phyloP scores from a whole-genome alignment of 2,797 vertebrate genomes.

The Mus spretus region DNA sequence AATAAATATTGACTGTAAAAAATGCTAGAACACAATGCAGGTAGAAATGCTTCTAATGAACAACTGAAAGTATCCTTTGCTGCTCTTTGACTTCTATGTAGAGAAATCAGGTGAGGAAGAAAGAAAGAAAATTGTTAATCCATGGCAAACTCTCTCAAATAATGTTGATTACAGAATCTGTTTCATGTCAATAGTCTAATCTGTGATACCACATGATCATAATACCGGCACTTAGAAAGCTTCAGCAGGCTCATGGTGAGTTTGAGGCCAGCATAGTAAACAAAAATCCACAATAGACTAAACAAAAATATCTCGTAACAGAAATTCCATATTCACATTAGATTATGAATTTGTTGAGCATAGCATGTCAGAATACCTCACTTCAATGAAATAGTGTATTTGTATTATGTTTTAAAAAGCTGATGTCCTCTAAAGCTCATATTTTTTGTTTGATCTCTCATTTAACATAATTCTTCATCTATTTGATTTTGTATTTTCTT shows the following conservation, averaged over 20 bases:
- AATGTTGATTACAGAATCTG: not conserved
- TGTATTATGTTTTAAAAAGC: conserved; percentile 26
- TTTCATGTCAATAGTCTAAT: not conserved
- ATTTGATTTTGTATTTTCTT: not conserved
- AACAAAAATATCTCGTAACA: not conserved
- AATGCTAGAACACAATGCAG: not conserved
- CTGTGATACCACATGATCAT: not conserved
- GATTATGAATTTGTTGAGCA: not conserved
- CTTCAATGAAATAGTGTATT: conserved; percentile 22
- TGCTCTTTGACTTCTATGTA: not conserved
- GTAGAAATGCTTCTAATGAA: not conserved
- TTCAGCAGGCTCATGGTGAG: not conserved
- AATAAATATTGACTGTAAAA: not conserved
- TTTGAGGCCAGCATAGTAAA: not conserved
- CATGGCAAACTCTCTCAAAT: not conserved
- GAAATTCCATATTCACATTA: not conserved
- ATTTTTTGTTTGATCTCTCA: not conserved
- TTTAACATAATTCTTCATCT: conserved; percentile 21
- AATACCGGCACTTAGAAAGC: not conserved
- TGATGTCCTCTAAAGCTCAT: not conserved
- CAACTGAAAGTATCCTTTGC: not conserved
- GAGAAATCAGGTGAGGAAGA: not conserved
- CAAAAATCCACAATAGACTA: not conserved
- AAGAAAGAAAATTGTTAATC: not conserved
- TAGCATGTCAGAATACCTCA: not conserved